Percentiles rank a stretch among this genome's conserved stretches.
These are phyloP conservation scores for Micromesistius poutassou DNA, from an alignment of 2,797 vertebrate species.

Conservation along the genomic window DNA sequence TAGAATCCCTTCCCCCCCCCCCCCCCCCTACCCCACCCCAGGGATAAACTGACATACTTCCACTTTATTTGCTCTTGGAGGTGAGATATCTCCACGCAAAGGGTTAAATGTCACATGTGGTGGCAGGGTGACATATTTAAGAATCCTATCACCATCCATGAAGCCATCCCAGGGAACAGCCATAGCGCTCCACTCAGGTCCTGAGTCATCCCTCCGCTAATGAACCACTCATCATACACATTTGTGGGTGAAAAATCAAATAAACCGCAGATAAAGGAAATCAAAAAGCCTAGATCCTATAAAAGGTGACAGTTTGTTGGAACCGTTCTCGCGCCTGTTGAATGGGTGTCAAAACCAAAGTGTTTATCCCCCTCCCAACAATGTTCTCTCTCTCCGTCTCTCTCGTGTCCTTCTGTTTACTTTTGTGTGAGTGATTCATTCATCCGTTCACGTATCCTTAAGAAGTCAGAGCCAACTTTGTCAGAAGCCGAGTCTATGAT, in stretches of 20 bases:
- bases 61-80: not conserved
- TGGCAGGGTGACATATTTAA: too few species aligned
- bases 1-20: too few species aligned
- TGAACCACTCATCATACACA: not conserved
- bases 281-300: not conserved
- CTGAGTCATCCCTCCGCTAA: not conserved
- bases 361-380: not conserved
- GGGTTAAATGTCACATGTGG: not conserved
- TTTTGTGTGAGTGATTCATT: not conserved
- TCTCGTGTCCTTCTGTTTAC: not conserved
- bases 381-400: not conserved
- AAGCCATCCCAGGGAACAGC: not conserved
- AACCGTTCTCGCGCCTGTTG: not conserved
- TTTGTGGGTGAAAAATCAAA: not conserved
- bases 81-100: not conserved
- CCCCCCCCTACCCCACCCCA: too few species aligned
- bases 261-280: not conserved
- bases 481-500: not conserved
- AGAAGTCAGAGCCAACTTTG: too few species aligned
- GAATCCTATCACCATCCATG: too few species aligned
- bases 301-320: not conserved
- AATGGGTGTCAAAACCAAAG: not conserved
- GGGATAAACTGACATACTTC: too few species aligned
- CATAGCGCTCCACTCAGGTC: not conserved
- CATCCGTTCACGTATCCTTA: not conserved